These are phyloP conservation scores for Pandion haliaetus DNA, from an alignment of 2,113 vertebrate species.

Conservation along the genomic window DNA sequence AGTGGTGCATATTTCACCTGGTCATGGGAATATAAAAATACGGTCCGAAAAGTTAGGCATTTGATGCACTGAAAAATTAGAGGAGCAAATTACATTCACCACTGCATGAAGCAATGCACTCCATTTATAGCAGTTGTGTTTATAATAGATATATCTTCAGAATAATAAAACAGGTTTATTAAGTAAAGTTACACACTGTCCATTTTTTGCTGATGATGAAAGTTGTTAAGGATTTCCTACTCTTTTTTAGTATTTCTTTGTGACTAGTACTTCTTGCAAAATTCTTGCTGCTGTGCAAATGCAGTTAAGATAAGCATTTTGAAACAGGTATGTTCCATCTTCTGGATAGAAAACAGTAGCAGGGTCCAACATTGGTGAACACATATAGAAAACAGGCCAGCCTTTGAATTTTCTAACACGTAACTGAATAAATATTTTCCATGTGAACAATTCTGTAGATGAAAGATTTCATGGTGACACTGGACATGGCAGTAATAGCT, in stretches of 20 bases:
- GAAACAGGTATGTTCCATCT: neutral
- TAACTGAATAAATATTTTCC: conserved; percentile 51
- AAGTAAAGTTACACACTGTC: conserved; percentile 49
- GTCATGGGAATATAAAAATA: neutral
- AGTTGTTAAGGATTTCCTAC: conserved; percentile 42
- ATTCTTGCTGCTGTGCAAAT: neutral
- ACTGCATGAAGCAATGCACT: no score
- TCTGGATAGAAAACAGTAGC: conserved; percentile 51
- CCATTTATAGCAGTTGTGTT: neutral
- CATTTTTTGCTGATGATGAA: conserved; percentile 37
- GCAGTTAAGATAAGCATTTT: neutral
- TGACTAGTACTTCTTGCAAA: neutral
- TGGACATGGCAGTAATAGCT: conserved; percentile 33
- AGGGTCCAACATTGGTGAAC: conserved; percentile 26
- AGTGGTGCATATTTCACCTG: neutral
- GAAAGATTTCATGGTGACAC: conserved; percentile 33
- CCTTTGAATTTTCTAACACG: conserved; percentile 42
- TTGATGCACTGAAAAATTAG: neutral
- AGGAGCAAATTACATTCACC: neutral
- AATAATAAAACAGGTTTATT: conserved; percentile 50
- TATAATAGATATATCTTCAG: neutral
- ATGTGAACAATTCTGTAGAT: conserved; percentile 50
- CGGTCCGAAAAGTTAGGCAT: neutral
- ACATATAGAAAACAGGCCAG: conserved; percentile 44
- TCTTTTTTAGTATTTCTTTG: neutral